phyloP scores from a whole-genome alignment of 2,113 vertebrate genomes.

The Fregata magnificens region DNA sequence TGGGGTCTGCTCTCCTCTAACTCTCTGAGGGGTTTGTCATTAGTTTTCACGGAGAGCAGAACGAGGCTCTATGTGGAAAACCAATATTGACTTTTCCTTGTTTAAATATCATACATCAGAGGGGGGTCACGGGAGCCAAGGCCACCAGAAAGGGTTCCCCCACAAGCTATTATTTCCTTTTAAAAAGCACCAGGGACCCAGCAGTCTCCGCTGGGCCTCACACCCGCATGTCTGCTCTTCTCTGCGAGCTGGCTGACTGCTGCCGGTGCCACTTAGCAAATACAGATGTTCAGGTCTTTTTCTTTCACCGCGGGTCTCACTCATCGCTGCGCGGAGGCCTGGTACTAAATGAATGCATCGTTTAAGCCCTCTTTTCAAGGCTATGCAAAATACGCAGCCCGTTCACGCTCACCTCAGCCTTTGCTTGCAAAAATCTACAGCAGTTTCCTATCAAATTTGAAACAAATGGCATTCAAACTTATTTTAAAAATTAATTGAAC shows the following conservation, averaged over 20 bases:
- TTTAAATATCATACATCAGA: constrained; percentile 68
- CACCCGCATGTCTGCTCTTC: background rate
- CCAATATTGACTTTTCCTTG: constrained; percentile 56
- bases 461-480: constrained; percentile 35
- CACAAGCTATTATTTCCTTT: constrained; percentile 61
- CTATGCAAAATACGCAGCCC: background rate
- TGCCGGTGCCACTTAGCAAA: constrained; percentile 38
- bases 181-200: constrained; percentile 43
- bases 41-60: constrained; percentile 29
- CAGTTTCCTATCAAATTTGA: background rate
- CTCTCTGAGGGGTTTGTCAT: background rate
- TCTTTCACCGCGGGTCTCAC: background rate
- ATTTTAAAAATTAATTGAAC: constrained; percentile 57
- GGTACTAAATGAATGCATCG: background rate
- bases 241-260: background rate
- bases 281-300: constrained; percentile 38
- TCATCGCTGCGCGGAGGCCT: background rate
- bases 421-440: background rate
- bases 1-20: background rate
- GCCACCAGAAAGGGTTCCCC: constrained; percentile 53
- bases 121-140: constrained; percentile 32
- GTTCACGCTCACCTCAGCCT: background rate
- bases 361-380: background rate
- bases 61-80: constrained; percentile 22
- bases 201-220: background rate